A percentile compares a stretch with the other conserved stretches of the same genome.
These are phyloP conservation scores for Aleiodes alternator DNA, from an alignment of 2,888 invertebrate species.

Conservation along the genomic window DNA sequence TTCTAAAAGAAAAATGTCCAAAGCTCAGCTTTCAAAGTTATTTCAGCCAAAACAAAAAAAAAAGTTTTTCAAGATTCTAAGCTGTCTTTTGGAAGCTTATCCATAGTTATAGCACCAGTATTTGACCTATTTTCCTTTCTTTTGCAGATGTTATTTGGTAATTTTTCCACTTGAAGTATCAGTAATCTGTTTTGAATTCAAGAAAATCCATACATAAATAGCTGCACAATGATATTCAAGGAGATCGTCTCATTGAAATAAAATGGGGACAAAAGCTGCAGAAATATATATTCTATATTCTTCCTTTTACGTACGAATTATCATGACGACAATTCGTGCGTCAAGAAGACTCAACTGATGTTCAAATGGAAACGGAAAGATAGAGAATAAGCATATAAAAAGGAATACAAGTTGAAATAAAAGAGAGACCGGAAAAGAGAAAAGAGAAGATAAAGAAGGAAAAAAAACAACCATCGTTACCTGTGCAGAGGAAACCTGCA, in stretches of 20 bases:
- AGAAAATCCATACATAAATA: conserved; percentile 31
- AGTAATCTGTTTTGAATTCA: neutral
- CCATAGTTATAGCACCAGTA: too few species aligned
- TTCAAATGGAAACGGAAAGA: conserved; percentile 1
- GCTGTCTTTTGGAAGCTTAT: too few species aligned
- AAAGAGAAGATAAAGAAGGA: neutral
- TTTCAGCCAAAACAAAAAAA: too few species aligned
- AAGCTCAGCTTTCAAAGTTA: too few species aligned
- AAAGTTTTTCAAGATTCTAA: too few species aligned
- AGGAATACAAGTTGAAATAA: conserved; percentile 34
- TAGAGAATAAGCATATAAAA: conserved; percentile 2
- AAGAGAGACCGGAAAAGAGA: conserved; percentile 43
- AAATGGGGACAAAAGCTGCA: conserved; percentile 7
- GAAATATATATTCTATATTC: too few species aligned
- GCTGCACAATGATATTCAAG: conserved; percentile 51
- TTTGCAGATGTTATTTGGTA: too few species aligned
- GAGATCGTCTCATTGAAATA: conserved; percentile 10
- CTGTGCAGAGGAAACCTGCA: conserved; percentile 51
- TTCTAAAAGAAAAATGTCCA: too few species aligned
- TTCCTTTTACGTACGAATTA: conserved; percentile 20
- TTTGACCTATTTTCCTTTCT: too few species aligned
- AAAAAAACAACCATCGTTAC: conserved; percentile 45
- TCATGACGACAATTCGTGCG: conserved; percentile 32
- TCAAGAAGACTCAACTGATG: conserved; percentile 1
- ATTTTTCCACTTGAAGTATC: too few species aligned